Percentiles rank a stretch among this genome's conserved stretches.
Conservation (phyloP, 2,797 vertebrate species). For the Cuniculus paca region DNA sequence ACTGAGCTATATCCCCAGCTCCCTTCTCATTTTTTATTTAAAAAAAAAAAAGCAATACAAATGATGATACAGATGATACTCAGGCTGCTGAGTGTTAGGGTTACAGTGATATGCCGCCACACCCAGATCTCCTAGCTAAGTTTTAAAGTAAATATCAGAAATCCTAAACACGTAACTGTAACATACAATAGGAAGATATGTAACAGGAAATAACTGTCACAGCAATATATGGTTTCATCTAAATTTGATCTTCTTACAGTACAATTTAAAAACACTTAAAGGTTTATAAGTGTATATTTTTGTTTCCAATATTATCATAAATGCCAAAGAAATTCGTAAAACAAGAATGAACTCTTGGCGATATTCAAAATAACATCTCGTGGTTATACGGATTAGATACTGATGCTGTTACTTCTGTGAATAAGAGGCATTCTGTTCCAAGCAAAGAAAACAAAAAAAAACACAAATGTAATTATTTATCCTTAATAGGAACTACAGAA, state of each 20-base stretch:
- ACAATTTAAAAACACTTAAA: not conserved
- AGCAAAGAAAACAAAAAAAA: not conserved
- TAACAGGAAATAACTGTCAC: not conserved
- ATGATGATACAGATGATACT: no score
- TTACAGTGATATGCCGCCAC: not conserved
- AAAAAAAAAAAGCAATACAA: no score
- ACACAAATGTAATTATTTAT: not conserved
- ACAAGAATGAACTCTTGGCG: not conserved
- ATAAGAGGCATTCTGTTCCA: conserved; percentile 3
- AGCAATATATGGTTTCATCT: not conserved
- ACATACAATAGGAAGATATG: not conserved
- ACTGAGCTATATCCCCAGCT: no score
- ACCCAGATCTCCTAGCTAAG: not conserved
- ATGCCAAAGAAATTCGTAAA: not conserved
- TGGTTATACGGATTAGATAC: not conserved
- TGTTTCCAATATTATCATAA: conserved; percentile 10
- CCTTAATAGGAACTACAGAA: conserved; percentile 33
- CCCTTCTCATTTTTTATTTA: no score
- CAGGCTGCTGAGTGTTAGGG: not conserved
- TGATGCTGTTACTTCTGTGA: not conserved
- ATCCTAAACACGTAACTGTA: not conserved
- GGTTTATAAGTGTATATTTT: conserved; percentile 10
- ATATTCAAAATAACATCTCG: not conserved
- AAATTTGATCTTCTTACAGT: not conserved
- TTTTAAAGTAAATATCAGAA: conserved; percentile 44